phyloP scores from a whole-genome alignment of 2,888 invertebrate species.

The Mimas tiliae region DNA sequence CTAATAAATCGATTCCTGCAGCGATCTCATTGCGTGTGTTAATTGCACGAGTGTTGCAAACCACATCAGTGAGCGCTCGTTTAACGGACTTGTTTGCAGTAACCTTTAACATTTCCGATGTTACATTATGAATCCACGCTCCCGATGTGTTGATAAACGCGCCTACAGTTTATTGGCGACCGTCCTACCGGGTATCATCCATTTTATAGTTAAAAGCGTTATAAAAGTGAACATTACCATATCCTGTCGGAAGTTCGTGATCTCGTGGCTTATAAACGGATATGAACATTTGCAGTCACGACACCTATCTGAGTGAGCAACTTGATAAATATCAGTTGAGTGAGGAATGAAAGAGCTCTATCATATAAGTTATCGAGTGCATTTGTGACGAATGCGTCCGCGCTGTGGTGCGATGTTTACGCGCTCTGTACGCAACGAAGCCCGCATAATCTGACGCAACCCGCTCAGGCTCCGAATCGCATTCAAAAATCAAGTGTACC shows the following conservation, averaged over 20 bases:
- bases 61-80: constrained; percentile 15
- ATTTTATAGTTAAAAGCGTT: constrained; percentile 27
- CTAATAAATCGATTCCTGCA: constrained; percentile 31
- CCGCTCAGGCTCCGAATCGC: constrained; percentile 41
- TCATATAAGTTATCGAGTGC: neutral
- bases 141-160: constrained; percentile 4
- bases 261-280: constrained; percentile 47
- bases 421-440: constrained; percentile 32
- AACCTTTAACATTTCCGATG: constrained; percentile 23
- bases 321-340: neutral
- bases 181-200: constrained; percentile 33
- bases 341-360: constrained; percentile 2
- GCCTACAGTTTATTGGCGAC: neutral
- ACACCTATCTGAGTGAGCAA: constrained; percentile 32
- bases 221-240: constrained; percentile 40
- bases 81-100: constrained; percentile 16
- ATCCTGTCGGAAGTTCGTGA: constrained; percentile 52
- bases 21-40: constrained; percentile 24
- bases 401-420: constrained; percentile 20
- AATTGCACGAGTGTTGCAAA: constrained; percentile 22
- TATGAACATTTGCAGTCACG: constrained; percentile 47
- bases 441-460: constrained; percentile 54
- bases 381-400: neutral
- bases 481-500: constrained; percentile 49
- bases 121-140: constrained; percentile 13